Conservation (phyloP, 2,113 vertebrate genomes). For the Dasyprocta punctata region DNA sequence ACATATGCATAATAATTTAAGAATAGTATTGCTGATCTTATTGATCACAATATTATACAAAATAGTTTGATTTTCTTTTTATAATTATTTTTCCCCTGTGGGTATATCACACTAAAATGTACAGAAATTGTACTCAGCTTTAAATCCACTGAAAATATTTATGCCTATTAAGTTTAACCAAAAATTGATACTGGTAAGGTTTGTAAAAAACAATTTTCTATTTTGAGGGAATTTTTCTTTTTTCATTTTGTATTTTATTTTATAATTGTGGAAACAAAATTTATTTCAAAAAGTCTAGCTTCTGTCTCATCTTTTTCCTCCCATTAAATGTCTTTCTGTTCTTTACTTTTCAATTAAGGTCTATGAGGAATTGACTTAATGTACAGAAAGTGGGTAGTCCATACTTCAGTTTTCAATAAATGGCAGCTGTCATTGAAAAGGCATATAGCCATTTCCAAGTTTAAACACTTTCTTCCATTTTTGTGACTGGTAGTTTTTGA, state of each 20-base stretch:
- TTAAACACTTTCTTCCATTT: not conserved
- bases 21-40: constrained; percentile 40
- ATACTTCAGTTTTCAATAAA: constrained; percentile 11
- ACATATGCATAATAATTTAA: constrained; percentile 2
- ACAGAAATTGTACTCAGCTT: not conserved
- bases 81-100: not conserved
- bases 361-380: not conserved
- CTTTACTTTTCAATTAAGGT: not conserved
- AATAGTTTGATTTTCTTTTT: constrained; percentile 8
- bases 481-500: not conserved
- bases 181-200: constrained; percentile 1
- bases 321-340: not conserved
- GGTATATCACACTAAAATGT: not conserved
- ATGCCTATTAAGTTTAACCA: not conserved
- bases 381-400: not conserved
- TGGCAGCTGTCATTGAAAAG: not conserved
- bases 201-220: not conserved
- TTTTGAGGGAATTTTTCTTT: not conserved
- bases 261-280: not conserved
- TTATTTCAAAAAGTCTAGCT: not conserved
- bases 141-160: constrained; percentile 46
- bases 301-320: not conserved
- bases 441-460: not conserved
- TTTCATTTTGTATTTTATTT: not conserved
- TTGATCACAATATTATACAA: constrained; percentile 1